These are phyloP conservation scores for Morphnarchus princeps DNA, from an alignment of 2,113 vertebrate species.

Conservation along the genomic window DNA sequence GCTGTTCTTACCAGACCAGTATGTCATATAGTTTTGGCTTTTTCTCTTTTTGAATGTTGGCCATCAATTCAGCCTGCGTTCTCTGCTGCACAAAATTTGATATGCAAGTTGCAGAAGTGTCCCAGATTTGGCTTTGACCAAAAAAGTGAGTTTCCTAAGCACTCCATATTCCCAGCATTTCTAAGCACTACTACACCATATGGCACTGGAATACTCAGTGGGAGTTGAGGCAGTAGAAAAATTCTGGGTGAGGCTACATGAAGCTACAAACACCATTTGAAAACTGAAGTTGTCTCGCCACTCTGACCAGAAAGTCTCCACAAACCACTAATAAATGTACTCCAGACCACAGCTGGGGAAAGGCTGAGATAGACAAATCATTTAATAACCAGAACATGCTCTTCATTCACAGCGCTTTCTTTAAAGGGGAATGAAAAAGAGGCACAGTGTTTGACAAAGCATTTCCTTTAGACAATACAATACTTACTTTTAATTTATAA, in stretches of 20 bases:
- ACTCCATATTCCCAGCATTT: not conserved
- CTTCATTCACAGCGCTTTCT: slow-evolving; percentile 26
- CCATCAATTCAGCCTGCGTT: not conserved
- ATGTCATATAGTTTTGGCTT: not conserved
- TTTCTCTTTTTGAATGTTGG: not conserved
- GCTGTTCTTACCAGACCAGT: not conserved
- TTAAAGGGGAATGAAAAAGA: slow-evolving; percentile 33
- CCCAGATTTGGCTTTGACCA: not conserved
- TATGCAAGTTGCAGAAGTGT: not conserved
- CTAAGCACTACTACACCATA: not conserved
- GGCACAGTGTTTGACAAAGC: slow-evolving; percentile 31
- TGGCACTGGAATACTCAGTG: not conserved
- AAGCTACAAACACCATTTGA: slow-evolving; percentile 18
- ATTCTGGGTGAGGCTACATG: slow-evolving; percentile 7
- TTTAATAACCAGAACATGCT: slow-evolving; percentile 50
- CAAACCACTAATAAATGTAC: slow-evolving; percentile 58
- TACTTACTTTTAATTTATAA: slow-evolving; percentile 58
- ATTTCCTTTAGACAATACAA: slow-evolving; percentile 52
- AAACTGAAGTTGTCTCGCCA: slow-evolving; percentile 27
- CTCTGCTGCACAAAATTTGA: not conserved
- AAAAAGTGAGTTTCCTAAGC: not conserved
- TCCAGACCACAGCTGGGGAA: slow-evolving; percentile 53
- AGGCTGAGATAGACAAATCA: slow-evolving; percentile 54
- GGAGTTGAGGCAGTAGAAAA: not conserved
- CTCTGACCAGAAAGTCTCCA: slow-evolving; percentile 51